These are phyloP conservation scores for Mya arenaria DNA, from an alignment of 1,140 invertebrate genomes.

Conservation along the genomic window DNA sequence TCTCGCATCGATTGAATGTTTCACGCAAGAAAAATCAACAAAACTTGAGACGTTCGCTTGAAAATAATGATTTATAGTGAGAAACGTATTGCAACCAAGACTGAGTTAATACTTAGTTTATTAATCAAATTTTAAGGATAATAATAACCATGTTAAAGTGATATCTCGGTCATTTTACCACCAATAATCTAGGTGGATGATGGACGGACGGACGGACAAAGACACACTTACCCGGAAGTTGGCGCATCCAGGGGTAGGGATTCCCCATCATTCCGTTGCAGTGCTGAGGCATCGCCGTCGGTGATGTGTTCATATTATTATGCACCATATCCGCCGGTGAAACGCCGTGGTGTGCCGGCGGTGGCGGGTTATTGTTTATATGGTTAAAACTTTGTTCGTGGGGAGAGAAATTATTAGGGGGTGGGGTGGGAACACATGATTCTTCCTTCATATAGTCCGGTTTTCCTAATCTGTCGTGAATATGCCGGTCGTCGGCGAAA, in stretches of 20 bases:
- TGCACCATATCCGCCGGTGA: conserved; percentile 50
- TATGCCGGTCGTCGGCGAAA: conserved; percentile 43
- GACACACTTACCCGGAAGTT: conserved; percentile 50
- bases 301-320: conserved; percentile 43
- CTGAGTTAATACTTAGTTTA: no score
- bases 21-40: no score
- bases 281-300: conserved; percentile 25
- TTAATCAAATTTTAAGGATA: no score
- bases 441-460: conserved; percentile 48
- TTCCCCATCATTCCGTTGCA: conserved; percentile 49
- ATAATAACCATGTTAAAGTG: no score
- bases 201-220: no score
- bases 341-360: conserved; percentile 34
- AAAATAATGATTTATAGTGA: no score
- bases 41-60: no score
- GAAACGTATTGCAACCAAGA: no score
- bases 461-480: conserved; percentile 40
- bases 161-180: no score
- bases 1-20: no score
- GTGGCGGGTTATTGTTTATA: conserved; percentile 52
- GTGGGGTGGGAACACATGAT: conserved; percentile 51
- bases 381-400: conserved; percentile 55
- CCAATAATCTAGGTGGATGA: no score
- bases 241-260: conserved; percentile 54
- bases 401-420: conserved; percentile 53